Base-by-base conservation (phyloP, 2,797 vertebrate species). In the Sphaeramia orbicularis region DNA sequence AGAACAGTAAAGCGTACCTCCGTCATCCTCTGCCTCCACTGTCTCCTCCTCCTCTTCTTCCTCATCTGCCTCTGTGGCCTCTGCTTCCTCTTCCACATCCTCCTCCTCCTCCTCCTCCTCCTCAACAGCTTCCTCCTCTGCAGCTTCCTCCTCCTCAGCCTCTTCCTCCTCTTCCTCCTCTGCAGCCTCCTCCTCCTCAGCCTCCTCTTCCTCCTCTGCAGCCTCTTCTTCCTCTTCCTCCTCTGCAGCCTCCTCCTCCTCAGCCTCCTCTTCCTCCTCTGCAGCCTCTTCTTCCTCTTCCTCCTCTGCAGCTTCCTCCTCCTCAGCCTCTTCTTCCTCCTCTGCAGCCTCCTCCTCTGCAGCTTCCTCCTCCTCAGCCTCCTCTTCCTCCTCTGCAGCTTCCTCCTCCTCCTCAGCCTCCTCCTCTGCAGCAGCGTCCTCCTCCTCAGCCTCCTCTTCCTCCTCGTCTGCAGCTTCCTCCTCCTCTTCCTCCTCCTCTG, bases 341-440 rank as follows among this genome's bases (percentile, higher is more conserved):
- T 49, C 38, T 0, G 45, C 56, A 0, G 55, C 56, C 1, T 62
- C 74, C 0, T 47, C 61, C 0, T 53, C 56, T 0, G 16, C 41
- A 1, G 21, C 55, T 1, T 35, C 35, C 19, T 6, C n/a, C n/a
- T n/a, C n/a, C n/a, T 51, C 51, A 10, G 49, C 36, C 2, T 14
- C 56, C 0, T 21, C 64, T 0, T 66, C 79, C 2, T 72, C 71
- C 0, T 37, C 68, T 10, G 65, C 65, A 0, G 9, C 76, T 4
- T 27, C 58, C 1, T 49, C 56, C 0, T 64, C 69, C 0, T 35
- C 66, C 0, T 19, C 78, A 0, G 30, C 47, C 0, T 41, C 76
- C 0, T 38, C 64, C 0, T 21, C 51, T 0, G 40, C 67, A 0
- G 35, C 64, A 0, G 12, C 55, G 1, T 38, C 61, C 0, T 68